phyloP scores from a whole-genome alignment of 2,797 vertebrate species.

The Petrocephalus sullivani region DNA sequence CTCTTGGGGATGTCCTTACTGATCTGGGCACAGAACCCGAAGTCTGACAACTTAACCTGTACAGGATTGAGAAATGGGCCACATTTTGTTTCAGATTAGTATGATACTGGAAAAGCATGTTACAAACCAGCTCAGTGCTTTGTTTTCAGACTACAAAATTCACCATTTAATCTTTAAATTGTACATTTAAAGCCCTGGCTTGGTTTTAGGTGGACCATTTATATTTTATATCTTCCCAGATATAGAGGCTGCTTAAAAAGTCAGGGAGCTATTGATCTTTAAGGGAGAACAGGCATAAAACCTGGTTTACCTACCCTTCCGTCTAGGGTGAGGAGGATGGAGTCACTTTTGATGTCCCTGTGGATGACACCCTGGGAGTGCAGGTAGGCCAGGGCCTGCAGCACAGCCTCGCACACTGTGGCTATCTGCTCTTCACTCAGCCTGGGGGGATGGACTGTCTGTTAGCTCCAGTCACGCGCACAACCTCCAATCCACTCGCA shows the following conservation, averaged over 20 bases:
- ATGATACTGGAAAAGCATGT: neutral
- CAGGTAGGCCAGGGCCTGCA: constrained; percentile 91
- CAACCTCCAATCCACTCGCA: neutral
- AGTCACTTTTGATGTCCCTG: constrained; percentile 98
- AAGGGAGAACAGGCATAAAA: neutral
- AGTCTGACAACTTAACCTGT: constrained; percentile 97
- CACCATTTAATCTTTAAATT: neutral
- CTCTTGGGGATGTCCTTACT: constrained; percentile 97
- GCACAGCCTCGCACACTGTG: constrained; percentile 91
- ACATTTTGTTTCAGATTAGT: neutral
- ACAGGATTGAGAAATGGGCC: constrained; percentile 17
- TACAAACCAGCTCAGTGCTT: neutral
- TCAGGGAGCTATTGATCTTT: neutral
- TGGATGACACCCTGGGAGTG: constrained; percentile 98
- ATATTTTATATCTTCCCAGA: neutral
- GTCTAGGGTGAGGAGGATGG: constrained; percentile 89
- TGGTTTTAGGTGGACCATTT: neutral
- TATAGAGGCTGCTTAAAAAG: neutral
- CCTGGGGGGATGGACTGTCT: constrained; percentile 53
- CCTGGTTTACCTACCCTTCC: constrained; percentile 70
- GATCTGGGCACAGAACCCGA: constrained; percentile 98
- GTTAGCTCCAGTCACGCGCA: neutral
- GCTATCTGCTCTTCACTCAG: constrained; percentile 97
- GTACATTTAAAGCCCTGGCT: neutral
- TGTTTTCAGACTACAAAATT: neutral